Base-by-base conservation (phyloP, 2,797 vertebrate genomes). In the Lithobates pipiens region DNA sequence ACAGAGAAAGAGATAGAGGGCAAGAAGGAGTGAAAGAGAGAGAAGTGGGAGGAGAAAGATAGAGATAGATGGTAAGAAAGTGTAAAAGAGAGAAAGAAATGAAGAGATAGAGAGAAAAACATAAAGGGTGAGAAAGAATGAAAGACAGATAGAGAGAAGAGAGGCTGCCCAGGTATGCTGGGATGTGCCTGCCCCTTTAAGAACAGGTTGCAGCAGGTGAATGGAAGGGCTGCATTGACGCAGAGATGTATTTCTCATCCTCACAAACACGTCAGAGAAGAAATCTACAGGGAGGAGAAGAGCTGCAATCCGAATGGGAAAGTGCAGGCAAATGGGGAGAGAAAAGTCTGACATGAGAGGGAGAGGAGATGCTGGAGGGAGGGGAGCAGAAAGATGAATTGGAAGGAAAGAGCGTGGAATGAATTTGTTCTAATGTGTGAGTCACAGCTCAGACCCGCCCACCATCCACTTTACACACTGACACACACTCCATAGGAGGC, bases 161-260 rank as follows among this genome's bases (percentile, higher is more conserved):
- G 44, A 44, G 42, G 11, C 16, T 61, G 23, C 18, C 16, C 61
- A 68, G 84, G 39, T 16, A 65, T 23, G n/a, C n/a, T 42, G 23
- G 6, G 44, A n/a, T n/a, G 44, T 29, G 67, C 36, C 69, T 79
- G 81, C 29, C 57, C 76, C 85, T 83, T 87, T 87, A 87, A 83
- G 70, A 83, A 32, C 76, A 83, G 85, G 85, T 87, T 86, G 85
- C 70, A 54, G 85, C 79, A 86, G 85, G 85, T 86, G 85, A 87
- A 87, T 83, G 85, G 80, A 87, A 76, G 80, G 76, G 85, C 85
- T 87, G 85, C 85, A 87, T 83, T 87, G 85, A 87, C 85, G 85
- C 85, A 87, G 80, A 82, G 75, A 83, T 82, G 85, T 69, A 86
- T 83, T 77, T 73, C 85, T 86, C 85, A 86, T 83, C 75, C 46